These are phyloP conservation scores for Drosophila sp. DNA, from an alignment of 1,140 invertebrate genomes.

Conservation along the genomic window DNA sequence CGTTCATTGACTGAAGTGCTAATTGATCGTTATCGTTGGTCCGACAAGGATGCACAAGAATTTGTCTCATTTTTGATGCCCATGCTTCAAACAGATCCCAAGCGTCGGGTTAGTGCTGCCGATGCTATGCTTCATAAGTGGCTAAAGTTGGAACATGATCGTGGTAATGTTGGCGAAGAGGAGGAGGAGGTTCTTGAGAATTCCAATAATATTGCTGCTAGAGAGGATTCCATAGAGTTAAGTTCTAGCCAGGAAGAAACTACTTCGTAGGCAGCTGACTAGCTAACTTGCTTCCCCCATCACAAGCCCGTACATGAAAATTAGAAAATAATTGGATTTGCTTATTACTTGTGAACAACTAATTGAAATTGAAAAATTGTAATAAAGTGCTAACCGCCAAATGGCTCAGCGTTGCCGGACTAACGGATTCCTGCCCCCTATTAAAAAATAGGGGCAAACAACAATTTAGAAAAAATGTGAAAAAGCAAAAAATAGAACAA, in stretches of 20 bases:
- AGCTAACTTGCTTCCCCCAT: not conserved
- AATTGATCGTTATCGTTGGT: conserved; percentile 96
- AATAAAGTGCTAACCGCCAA: conserved; percentile 5
- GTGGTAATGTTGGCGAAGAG: not conserved
- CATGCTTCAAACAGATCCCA: conserved; percentile 96
- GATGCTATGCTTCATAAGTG: conserved; percentile 93
- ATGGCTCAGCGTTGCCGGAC: no score
- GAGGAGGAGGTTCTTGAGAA: not conserved
- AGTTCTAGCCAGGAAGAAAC: not conserved
- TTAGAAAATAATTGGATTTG: conserved; percentile 1
- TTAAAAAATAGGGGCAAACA: no score
- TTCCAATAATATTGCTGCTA: not conserved
- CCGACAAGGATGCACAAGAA: conserved; percentile 89
- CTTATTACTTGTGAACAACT: conserved; percentile 6
- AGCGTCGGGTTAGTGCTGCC: conserved; percentile 92
- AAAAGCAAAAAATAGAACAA: no score
- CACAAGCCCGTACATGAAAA: not conserved
- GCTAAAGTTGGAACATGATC: conserved; percentile 11
- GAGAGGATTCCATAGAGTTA: not conserved
- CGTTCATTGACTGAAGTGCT: conserved; percentile 95
- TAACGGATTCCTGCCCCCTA: no score
- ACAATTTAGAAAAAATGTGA: no score
- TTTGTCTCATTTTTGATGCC: conserved; percentile 96
- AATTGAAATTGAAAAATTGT: not conserved
- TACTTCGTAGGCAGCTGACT: not conserved